A percentile compares a stretch with the other conserved stretches of the same genome.
Evolutionary conservation across 2,888 invertebrate genomes (phyloP).

Genomic region (Pediacus dermestoides): DNA sequence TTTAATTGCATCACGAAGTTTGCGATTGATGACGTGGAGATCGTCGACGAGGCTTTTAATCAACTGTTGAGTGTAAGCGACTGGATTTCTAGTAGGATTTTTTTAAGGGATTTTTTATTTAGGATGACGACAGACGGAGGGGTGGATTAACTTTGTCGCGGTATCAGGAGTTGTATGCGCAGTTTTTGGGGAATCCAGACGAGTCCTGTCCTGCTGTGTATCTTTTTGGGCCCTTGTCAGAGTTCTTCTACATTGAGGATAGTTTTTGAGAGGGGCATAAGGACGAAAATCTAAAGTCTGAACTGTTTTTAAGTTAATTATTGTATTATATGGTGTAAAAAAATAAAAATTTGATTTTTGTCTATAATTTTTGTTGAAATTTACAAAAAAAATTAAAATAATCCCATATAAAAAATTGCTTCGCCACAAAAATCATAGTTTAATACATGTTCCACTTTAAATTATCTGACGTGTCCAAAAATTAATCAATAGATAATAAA

Average conservation of each 20-base stretch:
- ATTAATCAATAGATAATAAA: too few relatives aligned
- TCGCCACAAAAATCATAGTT: too few relatives aligned
- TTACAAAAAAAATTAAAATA: too few relatives aligned
- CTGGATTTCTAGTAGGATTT: neutral
- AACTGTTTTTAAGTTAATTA: too few relatives aligned
- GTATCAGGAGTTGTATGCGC: constrained; percentile 80
- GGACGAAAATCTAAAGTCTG: too few relatives aligned
- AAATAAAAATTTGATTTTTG: too few relatives aligned
- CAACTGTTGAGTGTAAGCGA: constrained; percentile 69
- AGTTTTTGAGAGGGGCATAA: too few relatives aligned
- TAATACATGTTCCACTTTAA: too few relatives aligned
- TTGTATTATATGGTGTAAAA: too few relatives aligned
- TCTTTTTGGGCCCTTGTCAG: constrained; percentile 73
- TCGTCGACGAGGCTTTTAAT: constrained; percentile 74
- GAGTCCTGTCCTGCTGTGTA: constrained; percentile 67
- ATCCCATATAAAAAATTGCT: too few relatives aligned
- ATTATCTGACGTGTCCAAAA: too few relatives aligned
- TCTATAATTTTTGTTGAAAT: too few relatives aligned
- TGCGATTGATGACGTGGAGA: constrained; percentile 71
- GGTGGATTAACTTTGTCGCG: constrained; percentile 74
- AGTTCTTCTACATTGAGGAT: constrained; percentile 41
- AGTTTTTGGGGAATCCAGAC: constrained; percentile 73
- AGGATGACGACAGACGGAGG: constrained; percentile 78
- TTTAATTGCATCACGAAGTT: constrained; percentile 79
- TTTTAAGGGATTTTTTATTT: constrained; percentile 40